Conservation (phyloP, 2,888 invertebrate genomes). For the Gibbula magus region DNA sequence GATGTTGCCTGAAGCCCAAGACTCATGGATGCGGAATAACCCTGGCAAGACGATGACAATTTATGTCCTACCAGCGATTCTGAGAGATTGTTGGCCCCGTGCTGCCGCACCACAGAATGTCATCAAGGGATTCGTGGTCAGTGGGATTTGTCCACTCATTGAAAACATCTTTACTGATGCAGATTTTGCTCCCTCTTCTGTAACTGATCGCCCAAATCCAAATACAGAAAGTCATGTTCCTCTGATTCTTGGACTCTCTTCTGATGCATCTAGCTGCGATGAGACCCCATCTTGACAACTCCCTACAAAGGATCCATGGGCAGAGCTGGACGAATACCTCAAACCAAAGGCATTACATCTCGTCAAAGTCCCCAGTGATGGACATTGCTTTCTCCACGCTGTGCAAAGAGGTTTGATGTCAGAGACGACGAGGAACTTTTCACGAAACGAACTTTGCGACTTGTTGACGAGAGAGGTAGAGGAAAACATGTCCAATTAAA, state of each 20-base stretch:
- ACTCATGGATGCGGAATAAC: conserved; percentile 33
- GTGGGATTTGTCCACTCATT: conserved; percentile 4
- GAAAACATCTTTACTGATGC: background rate
- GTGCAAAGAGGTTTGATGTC: background rate
- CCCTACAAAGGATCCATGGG: background rate
- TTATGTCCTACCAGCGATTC: conserved; percentile 25
- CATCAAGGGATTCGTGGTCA: conserved; percentile 9
- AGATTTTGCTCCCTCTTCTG: no score
- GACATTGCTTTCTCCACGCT: conserved; percentile 26
- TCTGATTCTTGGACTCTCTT: background rate
- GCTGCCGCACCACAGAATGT: conserved; percentile 7
- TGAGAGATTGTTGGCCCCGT: background rate
- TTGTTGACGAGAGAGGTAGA: conserved; percentile 23
- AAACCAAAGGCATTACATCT: conserved; percentile 9
- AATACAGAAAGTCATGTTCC: background rate
- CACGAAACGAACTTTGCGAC: conserved; percentile 17
- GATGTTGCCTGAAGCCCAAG: background rate
- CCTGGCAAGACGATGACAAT: conserved; percentile 28
- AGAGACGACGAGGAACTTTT: background rate
- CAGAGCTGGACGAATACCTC: conserved; percentile 3
- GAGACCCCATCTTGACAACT: background rate
- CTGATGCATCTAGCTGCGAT: background rate
- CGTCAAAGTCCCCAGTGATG: conserved; percentile 23
- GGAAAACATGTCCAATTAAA: conserved; percentile 3
- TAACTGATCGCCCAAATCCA: conserved; percentile 1